These are phyloP conservation scores for Heliocidaris erythrogramma DNA, from an alignment of 35 echinoderm and acorn worm species.

Conservation along the genomic window DNA sequence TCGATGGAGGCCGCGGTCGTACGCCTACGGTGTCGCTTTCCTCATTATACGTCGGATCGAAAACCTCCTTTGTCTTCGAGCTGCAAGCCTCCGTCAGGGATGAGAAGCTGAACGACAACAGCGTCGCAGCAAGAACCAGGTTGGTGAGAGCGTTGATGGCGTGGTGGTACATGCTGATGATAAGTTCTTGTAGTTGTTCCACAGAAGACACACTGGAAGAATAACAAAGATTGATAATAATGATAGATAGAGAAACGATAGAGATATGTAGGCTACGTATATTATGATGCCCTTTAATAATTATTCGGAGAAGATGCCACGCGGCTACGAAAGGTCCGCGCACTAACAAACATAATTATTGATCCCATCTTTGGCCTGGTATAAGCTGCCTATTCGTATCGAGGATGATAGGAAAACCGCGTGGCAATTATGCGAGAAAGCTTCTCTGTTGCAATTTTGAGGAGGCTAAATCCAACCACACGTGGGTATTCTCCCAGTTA, in stretches of 20 bases:
- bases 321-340: not conserved
- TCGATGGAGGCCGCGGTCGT: not conserved
- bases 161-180: not conserved
- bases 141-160: not conserved
- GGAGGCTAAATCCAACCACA: not conserved
- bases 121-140: not conserved
- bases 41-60: not conserved
- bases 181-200: not conserved
- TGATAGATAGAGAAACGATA: not conserved
- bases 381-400: not conserved
- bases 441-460: not conserved
- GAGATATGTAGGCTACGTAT: not conserved
- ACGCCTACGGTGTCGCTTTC: not conserved
- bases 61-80: not conserved
- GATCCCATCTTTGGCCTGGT: not conserved
- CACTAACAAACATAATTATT: too few species aligned
- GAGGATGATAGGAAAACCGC: not conserved
- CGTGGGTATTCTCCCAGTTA: not conserved
- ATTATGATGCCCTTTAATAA: too few species aligned
- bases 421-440: not conserved
- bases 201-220: not conserved
- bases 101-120: not conserved
- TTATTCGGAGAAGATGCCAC: not conserved
- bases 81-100: not conserved
- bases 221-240: not conserved